Conservation (phyloP, 2,797 vertebrate genomes). For the Craterocephalus amniculus region DNA sequence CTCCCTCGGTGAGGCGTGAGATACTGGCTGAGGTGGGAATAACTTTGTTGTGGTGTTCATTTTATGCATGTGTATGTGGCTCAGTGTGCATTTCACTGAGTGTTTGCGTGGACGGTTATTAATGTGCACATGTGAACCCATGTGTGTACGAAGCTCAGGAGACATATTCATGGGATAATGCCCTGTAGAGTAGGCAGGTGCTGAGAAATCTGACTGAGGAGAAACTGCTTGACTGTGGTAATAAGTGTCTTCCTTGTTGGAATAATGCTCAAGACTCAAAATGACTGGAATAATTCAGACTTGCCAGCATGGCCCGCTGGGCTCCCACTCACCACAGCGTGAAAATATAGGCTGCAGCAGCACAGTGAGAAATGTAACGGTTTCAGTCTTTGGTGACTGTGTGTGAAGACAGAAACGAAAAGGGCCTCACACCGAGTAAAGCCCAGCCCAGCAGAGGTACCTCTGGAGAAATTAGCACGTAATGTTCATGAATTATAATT, state of each 20-base stretch:
- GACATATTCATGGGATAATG: conserved; percentile 23
- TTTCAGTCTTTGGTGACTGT: conserved; percentile 41
- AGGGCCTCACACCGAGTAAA: conserved; percentile 49
- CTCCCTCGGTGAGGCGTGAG: conserved; percentile 23
- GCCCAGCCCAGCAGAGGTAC: conserved; percentile 14
- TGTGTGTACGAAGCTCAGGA: conserved; percentile 26
- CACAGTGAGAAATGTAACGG: conserved; percentile 47
- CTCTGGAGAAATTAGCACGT: conserved; percentile 71
- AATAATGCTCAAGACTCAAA: conserved; percentile 59
- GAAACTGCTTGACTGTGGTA: conserved; percentile 46
- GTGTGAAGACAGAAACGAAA: conserved; percentile 20
- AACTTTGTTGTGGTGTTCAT: conserved; percentile 26
- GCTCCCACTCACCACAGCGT: conserved; percentile 51
- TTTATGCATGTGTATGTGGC: conserved; percentile 12
- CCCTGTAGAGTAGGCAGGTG: conserved; percentile 41
- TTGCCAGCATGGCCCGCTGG: conserved; percentile 39
- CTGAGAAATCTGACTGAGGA: conserved; percentile 38
- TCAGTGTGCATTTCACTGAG: conserved; percentile 9
- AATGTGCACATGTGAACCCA: conserved; percentile 5
- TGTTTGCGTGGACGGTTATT: conserved; percentile 17
- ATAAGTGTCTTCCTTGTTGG: conserved; percentile 57
- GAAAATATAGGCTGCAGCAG: conserved; percentile 56
- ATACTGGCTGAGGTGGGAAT: conserved; percentile 5
- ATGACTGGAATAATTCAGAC: conserved; percentile 56
- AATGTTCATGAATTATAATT: conserved; percentile 72